Percentiles rank a stretch among this genome's conserved stretches.
Evolutionary conservation across 2,888 invertebrate genomes (phyloP).

Genomic region (Charanyca ferruginea): DNA sequence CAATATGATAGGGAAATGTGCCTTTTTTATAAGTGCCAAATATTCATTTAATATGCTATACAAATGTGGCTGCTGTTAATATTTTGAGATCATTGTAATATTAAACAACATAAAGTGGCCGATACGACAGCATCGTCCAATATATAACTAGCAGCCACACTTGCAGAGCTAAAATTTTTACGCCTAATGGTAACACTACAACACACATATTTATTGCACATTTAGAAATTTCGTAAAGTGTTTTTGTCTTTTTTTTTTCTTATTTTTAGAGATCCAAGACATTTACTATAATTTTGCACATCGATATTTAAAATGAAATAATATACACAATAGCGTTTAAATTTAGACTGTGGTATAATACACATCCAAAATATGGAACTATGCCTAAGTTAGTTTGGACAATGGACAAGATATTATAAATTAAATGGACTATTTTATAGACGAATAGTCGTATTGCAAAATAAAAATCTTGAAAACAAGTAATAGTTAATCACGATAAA

Average conservation of each 20-base stretch:
- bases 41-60: constrained; percentile 86
- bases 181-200: constrained; percentile 91
- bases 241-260: constrained; percentile 90
- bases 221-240: constrained; percentile 91
- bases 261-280: constrained; percentile 91
- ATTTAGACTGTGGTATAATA: constrained; percentile 89
- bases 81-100: constrained; percentile 86
- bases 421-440: constrained; percentile 84
- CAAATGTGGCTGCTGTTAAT: constrained; percentile 81
- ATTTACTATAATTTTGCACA: constrained; percentile 91
- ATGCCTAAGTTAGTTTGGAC: constrained; percentile 89
- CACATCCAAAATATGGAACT: constrained; percentile 91
- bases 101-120: constrained; percentile 77
- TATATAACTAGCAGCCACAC: constrained; percentile 74
- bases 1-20: constrained; percentile 90
- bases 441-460: constrained; percentile 75
- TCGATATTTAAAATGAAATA: constrained; percentile 88
- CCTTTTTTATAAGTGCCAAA: constrained; percentile 90
- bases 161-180: constrained; percentile 85
- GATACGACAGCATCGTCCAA: constrained; percentile 68
- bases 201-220: constrained; percentile 92
- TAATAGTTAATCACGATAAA: constrained; percentile 85
- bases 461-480: constrained; percentile 82
- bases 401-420: constrained; percentile 88
- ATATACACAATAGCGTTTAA: constrained; percentile 90